Base-by-base conservation (phyloP, 2,113 vertebrate species). In the Oryzias melastigma region DNA sequence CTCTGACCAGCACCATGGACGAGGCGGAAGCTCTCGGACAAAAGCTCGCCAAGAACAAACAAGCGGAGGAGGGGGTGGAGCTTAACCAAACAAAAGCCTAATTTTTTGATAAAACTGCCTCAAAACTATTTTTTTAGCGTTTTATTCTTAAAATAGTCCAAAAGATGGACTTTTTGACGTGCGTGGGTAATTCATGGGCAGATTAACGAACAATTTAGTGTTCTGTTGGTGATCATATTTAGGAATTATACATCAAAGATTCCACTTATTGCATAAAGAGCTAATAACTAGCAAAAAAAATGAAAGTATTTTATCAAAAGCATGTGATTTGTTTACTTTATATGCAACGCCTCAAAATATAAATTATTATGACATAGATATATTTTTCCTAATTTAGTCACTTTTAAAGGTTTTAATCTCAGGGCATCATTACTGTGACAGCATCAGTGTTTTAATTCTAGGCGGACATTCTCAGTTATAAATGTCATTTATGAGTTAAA, bases 1-100 rank as follows among this genome's bases (percentile, higher is more conserved):
- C 94, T 17, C 68, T 98, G 70, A 90, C 89, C 63, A 93, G 87
- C 65, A 95, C 95, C 6, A 87, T 96, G 90, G 86, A 88, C 74
- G 95, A 96, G 75, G 93, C 93, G 19, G 85, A 88, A 74, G 82
- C 89, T 72, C 87, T 93, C 45, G 91, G 90, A 63, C 56, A 63
- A 25, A 64, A 77, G 22, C 83, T 86, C 59, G 73, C 52, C 35
- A 90, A 87, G 56, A 75, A 18, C 45, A 65, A 61, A 62, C 18
- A 65, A 1, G 22, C 16, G 0, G 67, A 68, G 57, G 82, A 91
- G 22, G 90, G 86, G 25, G 47, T 87, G 72, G 89, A 93, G 72
- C 75, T 90, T 69, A 85, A 76, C 19, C 66, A 77, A 43, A 18
- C 12, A 35, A 82, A 74, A 16, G 59, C 50, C 7, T 35, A 12